Evolutionary conservation across 2,888 invertebrate species (phyloP).

Genomic region (Hartigia nigra): DNA sequence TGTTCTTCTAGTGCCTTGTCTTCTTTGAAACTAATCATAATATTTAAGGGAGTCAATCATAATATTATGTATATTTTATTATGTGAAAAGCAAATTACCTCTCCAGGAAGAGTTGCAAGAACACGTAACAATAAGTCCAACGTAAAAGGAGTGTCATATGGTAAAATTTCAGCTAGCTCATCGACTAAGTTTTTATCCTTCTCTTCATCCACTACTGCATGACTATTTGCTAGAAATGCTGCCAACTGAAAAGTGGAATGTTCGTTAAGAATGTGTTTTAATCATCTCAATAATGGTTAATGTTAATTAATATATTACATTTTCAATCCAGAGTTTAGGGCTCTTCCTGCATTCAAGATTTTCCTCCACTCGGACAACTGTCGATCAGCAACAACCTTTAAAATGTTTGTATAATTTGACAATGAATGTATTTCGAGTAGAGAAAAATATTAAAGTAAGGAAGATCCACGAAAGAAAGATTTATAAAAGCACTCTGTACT

Average conservation of each 20-base stretch:
- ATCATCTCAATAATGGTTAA: neutral
- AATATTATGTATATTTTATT: too few relatives aligned
- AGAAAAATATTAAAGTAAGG: neutral
- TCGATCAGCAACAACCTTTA: neutral
- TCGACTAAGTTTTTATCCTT: conserved; percentile 77
- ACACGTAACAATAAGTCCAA: conserved; percentile 81
- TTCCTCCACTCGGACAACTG: conserved; percentile 3
- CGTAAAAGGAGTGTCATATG: conserved; percentile 72
- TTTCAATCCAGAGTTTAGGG: neutral
- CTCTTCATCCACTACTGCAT: conserved; percentile 68
- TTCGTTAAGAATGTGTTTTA: neutral
- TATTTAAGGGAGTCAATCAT: conserved; percentile 20
- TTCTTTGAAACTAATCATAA: conserved; percentile 43
- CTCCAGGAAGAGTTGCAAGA: conserved; percentile 87
- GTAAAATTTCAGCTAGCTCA: conserved; percentile 77
- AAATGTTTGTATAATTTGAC: neutral
- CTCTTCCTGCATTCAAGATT: conserved; percentile 7
- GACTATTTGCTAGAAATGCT: conserved; percentile 81
- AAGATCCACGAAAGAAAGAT: neutral
- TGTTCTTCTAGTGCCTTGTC: conserved; percentile 31
- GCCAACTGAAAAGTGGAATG: conserved; percentile 75
- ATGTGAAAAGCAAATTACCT: conserved; percentile 69
- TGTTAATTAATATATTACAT: neutral
- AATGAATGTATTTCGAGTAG: neutral
- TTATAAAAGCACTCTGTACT: neutral